These are phyloP conservation scores for Murina feae DNA, from an alignment of 2,113 vertebrate species.

Conservation along the genomic window DNA sequence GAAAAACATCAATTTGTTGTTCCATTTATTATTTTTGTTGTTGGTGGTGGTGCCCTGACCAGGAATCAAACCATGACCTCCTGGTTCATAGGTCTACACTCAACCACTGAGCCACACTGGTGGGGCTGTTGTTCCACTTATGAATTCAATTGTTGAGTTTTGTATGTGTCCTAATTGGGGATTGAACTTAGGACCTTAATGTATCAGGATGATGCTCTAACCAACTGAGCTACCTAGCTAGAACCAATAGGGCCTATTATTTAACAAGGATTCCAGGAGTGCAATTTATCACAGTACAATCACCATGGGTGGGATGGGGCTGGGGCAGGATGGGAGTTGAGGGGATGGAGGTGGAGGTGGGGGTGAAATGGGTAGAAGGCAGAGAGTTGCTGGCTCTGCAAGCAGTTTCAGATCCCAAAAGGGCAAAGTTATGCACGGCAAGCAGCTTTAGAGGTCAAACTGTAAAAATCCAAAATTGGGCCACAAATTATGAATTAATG, in stretches of 20 bases:
- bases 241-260: neutral
- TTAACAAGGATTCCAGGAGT: neutral
- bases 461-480: neutral
- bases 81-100: too few species aligned
- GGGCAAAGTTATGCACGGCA: neutral
- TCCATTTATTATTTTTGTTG: neutral
- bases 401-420: neutral
- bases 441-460: neutral
- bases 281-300: neutral
- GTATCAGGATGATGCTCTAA: neutral
- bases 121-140: neutral
- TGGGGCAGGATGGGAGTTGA: too few species aligned
- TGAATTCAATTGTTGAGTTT: neutral
- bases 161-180: neutral
- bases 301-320: neutral
- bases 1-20: neutral
- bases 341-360: too few species aligned
- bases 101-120: too few species aligned
- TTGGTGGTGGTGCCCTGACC: too few species aligned
- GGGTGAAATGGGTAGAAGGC: too few species aligned
- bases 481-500: neutral
- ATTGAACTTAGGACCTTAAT: neutral
- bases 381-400: neutral
- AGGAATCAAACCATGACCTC: too few species aligned
- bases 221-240: neutral